These are phyloP conservation scores for Drosophila sordidula DNA, from an alignment of 2,888 invertebrate genomes.

Conservation along the genomic window DNA sequence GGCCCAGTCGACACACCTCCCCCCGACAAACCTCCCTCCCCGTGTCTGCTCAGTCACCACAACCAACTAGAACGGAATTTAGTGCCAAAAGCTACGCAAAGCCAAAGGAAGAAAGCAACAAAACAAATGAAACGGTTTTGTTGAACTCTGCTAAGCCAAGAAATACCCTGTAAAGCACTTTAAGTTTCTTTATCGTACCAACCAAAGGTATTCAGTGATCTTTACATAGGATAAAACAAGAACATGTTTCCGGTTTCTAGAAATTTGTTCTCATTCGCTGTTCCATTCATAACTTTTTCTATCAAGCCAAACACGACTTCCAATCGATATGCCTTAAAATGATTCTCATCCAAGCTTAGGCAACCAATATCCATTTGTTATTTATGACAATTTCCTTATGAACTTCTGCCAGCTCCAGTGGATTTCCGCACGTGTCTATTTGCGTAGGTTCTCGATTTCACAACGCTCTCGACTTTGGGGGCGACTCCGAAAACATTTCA, in stretches of 20 bases:
- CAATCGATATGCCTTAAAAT: not conserved
- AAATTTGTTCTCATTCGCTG: no score
- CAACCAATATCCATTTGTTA: conserved; percentile 56
- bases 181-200: not conserved
- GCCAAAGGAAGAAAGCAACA: conserved; percentile 34
- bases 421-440: conserved; percentile 21
- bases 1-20: conserved; percentile 13
- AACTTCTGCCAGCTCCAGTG: conserved; percentile 17
- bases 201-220: not conserved
- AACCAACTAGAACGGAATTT: conserved; percentile 57
- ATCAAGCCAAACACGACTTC: not conserved
- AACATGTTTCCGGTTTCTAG: no score
- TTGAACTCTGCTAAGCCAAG: not conserved
- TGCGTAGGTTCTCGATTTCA: conserved; percentile 13
- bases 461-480: not conserved
- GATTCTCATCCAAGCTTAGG: not conserved
- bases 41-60: conserved; percentile 8
- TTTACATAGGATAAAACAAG: not conserved
- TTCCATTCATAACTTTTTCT: not conserved
- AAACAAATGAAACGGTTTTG: conserved; percentile 18
- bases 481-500: conserved; percentile 20
- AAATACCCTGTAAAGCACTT: conserved; percentile 40
- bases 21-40: no score
- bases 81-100: conserved; percentile 62
- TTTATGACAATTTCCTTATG: conserved; percentile 62